Conservation (phyloP, 37 sponge, comb jelly and placozoan species). For the Diacarnus erythraeanus region DNA sequence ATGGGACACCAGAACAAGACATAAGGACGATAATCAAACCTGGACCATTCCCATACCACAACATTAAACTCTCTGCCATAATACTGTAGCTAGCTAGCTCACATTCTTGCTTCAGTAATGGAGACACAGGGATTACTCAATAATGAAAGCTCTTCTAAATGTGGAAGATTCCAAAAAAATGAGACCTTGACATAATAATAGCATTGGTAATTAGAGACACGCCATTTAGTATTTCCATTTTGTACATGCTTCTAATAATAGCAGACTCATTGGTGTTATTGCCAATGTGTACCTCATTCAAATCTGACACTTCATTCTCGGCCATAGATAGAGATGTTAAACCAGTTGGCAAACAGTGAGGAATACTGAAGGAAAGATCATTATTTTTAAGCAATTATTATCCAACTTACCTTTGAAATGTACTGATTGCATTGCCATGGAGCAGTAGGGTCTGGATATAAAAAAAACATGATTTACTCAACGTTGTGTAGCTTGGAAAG, state of each 20-base stretch:
- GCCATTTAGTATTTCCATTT: background rate
- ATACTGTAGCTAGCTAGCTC: background rate
- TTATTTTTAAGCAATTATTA: background rate
- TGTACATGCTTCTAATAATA: too few relatives aligned
- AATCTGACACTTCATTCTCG: constrained; percentile 55
- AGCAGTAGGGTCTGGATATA: constrained; percentile 56
- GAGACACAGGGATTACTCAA: constrained; percentile 56
- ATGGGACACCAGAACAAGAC: constrained; percentile 52
- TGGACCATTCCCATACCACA: background rate
- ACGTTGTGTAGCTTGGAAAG: too few relatives aligned
- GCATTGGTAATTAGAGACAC: background rate
- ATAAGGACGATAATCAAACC: constrained; percentile 48
- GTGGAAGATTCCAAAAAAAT: constrained; percentile 21
- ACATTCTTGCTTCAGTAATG: constrained; percentile 30
- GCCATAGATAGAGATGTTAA: constrained; percentile 54
- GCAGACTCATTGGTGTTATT: too few relatives aligned
- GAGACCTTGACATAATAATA: background rate
- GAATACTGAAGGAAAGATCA: constrained; percentile 1
- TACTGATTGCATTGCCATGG: constrained; percentile 52
- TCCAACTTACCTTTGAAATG: constrained; percentile 24
- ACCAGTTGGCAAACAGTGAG: constrained; percentile 19
- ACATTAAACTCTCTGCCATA: background rate
- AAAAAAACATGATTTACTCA: background rate
- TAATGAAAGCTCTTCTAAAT: constrained; percentile 36
- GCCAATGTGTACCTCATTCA: constrained; percentile 35